A percentile compares a stretch with the other conserved stretches of the same genome.
phyloP scores from a whole-genome alignment of 2,888 invertebrate species.

The Phengaris arion region DNA sequence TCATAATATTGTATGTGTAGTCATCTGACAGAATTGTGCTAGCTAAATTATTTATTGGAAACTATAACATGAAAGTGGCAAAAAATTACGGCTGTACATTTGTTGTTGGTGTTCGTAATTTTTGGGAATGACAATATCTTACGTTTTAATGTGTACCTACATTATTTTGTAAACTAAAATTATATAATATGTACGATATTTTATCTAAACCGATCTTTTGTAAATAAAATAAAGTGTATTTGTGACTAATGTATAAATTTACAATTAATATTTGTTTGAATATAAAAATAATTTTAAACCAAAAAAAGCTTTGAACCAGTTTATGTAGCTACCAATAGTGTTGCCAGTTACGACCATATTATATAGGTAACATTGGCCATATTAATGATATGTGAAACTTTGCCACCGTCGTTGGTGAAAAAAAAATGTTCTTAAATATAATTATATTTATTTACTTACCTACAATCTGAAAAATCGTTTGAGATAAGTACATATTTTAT shows the following conservation, averaged over 20 bases:
- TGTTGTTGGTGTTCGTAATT: not conserved
- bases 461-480: too few species aligned
- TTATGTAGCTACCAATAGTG: not conserved
- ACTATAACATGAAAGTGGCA: not conserved
- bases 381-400: not conserved
- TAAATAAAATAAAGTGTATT: not conserved
- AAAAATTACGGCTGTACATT: not conserved
- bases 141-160: not conserved
- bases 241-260: constrained; percentile 5
- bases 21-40: not conserved
- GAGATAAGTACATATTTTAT: too few species aligned
- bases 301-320: not conserved
- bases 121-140: not conserved
- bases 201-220: constrained; percentile 1
- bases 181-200: not conserved
- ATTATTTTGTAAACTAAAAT: constrained; percentile 11
- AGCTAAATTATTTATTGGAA: not conserved
- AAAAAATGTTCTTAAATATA: too few species aligned
- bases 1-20: not conserved
- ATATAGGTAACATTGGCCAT: not conserved
- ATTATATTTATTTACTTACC: too few species aligned
- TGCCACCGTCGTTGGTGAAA: not conserved
- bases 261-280: not conserved
- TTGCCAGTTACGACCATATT: not conserved
- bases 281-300: not conserved